A percentile compares a stretch with the other conserved stretches of the same genome.
Conservation (phyloP, 2,113 vertebrate genomes). For the Tenebrosternarchus preto region DNA sequence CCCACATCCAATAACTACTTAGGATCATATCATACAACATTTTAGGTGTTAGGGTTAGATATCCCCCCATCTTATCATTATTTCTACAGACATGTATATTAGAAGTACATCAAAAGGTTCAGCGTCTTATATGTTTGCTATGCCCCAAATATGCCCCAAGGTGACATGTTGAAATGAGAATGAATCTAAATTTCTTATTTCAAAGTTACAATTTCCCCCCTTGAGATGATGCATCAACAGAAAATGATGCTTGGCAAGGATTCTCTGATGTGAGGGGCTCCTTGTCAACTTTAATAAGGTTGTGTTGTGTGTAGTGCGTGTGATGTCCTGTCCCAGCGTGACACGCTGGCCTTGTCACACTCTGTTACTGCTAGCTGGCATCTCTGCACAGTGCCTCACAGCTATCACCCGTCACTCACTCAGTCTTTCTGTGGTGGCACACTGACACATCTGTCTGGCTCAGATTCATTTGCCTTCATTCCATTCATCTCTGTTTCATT, state of each 20-base stretch:
- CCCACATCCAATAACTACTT: constrained; percentile 2
- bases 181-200: not conserved
- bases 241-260: not conserved
- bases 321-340: constrained; percentile 26
- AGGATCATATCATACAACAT: not conserved
- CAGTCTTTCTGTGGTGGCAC: constrained; percentile 13
- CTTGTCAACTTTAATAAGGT: constrained; percentile 29
- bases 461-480: constrained; percentile 27
- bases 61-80: not conserved
- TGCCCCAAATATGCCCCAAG: not conserved
- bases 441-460: constrained; percentile 27
- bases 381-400: constrained; percentile 24
- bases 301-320: constrained; percentile 24
- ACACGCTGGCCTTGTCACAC: constrained; percentile 37
- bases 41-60: not conserved
- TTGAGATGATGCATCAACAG: not conserved
- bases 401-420: not conserved
- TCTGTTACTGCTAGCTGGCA: constrained; percentile 43
- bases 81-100: not conserved
- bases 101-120: not conserved
- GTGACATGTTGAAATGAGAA: not conserved
- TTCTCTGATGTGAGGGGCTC: constrained; percentile 19
- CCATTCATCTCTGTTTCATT: constrained; percentile 26
- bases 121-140: not conserved
- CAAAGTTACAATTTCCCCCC: not conserved